Conservation (phyloP, 2,113 vertebrate species). For the Megaceryle torquata region DNA sequence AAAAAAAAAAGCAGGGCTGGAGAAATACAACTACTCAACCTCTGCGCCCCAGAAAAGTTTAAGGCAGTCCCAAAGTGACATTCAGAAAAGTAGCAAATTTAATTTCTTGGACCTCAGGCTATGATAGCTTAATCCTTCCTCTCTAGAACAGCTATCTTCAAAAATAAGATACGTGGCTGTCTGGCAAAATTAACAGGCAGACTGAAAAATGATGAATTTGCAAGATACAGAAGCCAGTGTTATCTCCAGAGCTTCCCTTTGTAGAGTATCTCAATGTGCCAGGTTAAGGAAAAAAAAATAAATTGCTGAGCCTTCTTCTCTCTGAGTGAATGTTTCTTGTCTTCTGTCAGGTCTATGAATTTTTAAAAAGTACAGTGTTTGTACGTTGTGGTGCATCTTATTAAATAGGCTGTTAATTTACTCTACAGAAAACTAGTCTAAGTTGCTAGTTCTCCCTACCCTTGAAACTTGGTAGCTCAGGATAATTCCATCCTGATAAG, state of each 20-base stretch:
- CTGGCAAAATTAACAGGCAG: slow-evolving; percentile 8
- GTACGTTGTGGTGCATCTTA: not conserved
- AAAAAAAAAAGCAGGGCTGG: not conserved
- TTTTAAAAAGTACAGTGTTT: not conserved
- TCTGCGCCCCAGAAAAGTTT: not conserved
- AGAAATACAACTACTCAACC: not conserved
- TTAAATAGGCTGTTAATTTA: not conserved
- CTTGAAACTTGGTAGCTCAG: not conserved
- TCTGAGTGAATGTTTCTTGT: not conserved
- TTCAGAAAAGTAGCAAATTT: slow-evolving; percentile 42
- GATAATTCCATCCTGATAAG: not conserved
- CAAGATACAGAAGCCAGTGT: not conserved
- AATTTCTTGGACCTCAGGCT: slow-evolving; percentile 36
- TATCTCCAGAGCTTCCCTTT: not conserved
- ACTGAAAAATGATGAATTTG: not conserved
- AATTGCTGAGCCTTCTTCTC: not conserved
- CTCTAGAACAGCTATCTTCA: not conserved
- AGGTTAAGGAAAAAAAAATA: not conserved
- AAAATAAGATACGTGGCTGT: slow-evolving; percentile 6
- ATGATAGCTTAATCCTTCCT: slow-evolving; percentile 39
- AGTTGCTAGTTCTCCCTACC: not conserved
- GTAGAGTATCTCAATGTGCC: not conserved
- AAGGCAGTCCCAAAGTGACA: slow-evolving; percentile 46
- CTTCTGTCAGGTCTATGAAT: not conserved
- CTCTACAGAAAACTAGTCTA: not conserved